Percentiles rank a stretch among this genome's conserved stretches.
These are phyloP conservation scores for Geophilus truncorum DNA, from an alignment of 2,888 invertebrate genomes.

Conservation along the genomic window DNA sequence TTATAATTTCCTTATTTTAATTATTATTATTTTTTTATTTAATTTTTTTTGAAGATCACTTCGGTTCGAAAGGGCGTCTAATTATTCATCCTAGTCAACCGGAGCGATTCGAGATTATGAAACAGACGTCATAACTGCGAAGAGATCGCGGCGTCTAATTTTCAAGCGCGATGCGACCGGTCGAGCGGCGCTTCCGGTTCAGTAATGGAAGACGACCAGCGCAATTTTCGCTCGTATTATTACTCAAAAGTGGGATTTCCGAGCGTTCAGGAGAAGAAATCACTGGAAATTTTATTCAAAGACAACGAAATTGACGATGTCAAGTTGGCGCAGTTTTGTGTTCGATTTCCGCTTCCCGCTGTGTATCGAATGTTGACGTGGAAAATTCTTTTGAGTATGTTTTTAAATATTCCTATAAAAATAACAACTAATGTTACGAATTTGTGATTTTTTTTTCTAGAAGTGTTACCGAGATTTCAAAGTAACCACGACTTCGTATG, in stretches of 20 bases:
- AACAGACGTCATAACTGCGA: background rate
- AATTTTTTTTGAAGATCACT: too few species aligned
- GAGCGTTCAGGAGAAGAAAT: constrained; percentile 79
- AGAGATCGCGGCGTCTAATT: background rate
- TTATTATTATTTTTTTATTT: background rate
- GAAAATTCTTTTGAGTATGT: constrained; percentile 73
- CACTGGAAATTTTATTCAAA: constrained; percentile 78
- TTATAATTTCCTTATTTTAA: too few species aligned
- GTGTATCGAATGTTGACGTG: constrained; percentile 76
- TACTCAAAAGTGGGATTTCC: constrained; percentile 66
- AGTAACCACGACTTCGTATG: constrained; percentile 70
- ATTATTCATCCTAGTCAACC: background rate
- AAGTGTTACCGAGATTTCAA: constrained; percentile 71
- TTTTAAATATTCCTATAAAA: background rate
- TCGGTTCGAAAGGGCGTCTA: too few species aligned
- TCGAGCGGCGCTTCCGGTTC: background rate
- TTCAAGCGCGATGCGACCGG: background rate
- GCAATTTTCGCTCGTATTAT: constrained; percentile 53
- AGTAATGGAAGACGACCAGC: constrained; percentile 18
- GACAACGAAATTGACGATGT: constrained; percentile 73
- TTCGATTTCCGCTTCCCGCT: constrained; percentile 75
- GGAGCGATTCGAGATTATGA: background rate
- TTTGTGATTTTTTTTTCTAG: constrained; percentile 48
- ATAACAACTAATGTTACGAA: background rate
- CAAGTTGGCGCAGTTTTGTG: constrained; percentile 77